Conservation (phyloP, 2,113 vertebrate genomes). For the Himantopus leucocephalus region DNA sequence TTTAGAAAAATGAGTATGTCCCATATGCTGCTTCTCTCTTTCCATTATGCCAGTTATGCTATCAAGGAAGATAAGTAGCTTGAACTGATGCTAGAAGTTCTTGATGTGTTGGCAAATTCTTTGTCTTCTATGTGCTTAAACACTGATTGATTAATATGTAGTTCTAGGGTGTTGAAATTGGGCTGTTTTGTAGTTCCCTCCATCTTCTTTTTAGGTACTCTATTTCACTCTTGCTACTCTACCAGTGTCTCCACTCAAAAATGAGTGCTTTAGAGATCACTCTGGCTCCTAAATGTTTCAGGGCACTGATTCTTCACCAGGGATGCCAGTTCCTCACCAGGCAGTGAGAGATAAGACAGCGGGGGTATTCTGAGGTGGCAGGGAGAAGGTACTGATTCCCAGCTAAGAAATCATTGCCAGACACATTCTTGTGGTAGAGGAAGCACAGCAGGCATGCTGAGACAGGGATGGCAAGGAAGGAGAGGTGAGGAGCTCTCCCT, state of each 20-base stretch:
- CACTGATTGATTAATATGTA: neutral
- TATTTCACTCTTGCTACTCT: neutral
- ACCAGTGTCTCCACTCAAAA: neutral
- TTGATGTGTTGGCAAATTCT: neutral
- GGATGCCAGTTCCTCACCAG: neutral
- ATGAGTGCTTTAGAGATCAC: neutral
- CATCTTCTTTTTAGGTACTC: neutral
- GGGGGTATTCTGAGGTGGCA: neutral
- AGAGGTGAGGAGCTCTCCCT: neutral
- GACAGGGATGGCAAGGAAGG: neutral
- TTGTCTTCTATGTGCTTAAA: neutral
- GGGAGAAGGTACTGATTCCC: neutral
- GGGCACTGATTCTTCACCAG: neutral
- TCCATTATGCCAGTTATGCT: neutral
- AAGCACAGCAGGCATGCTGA: neutral
- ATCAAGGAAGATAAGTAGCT: neutral
- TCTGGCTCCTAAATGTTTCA: neutral
- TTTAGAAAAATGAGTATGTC: neutral
- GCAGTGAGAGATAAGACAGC: fast-evolving
- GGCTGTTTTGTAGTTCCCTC: neutral
- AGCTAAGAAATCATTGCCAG: neutral
- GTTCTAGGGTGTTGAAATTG: neutral
- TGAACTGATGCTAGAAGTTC: neutral
- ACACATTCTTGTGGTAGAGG: neutral
- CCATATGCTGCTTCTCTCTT: neutral